Evolutionary conservation across 2,888 invertebrate species (phyloP), one percentile per base, ranked within the genome.

Genomic region (Chalcosyrphus nemorum): DNA sequence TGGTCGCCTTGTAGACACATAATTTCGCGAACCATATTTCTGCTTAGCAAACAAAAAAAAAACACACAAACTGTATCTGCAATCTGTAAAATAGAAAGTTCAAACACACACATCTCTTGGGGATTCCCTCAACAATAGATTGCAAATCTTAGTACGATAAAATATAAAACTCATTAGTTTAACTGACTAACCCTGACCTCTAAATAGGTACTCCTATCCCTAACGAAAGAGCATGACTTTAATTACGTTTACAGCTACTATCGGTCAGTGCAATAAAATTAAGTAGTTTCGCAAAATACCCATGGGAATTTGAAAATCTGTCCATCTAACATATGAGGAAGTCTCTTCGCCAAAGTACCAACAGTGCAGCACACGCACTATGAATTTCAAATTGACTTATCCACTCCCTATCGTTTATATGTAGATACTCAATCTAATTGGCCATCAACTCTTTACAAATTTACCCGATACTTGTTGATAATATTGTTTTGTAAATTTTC

Each of bases 271-370:
- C 66, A 76, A 68, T 68, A n/a, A 66, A 68, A 57, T 57, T 57
- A 66, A 68, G 66, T 66, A 66, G 47, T n/a, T 59, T 57, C 38
- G 35, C 56, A n/a, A 65, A 24, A 47, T 5, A 35, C 13, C 56
- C 21, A 59, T 76, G 75, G 75, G 75, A 76, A 76, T 76, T 68
- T 47, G 19, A 76, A 75, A 59, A 41, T 29, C 41, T 76, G 75
- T 59, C 38, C 56, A 63, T 29, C 13, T 63, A 72, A 19, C 24
- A 45, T n/a, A 29, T 19, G 24, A 54, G 21, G 13, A 50, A 50
- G 47, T 27, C n/a, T n/a, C n/a, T n/a, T 57, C 38, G 47, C 13
- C 15, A 66, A 66, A 57, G 56, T 57, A 66, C 45, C 17, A n/a
- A 52, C 41, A 68, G n/a, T 66, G 75, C 75, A 75, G 29, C 66